Conservation (phyloP, 2,888 invertebrate species). For the Phyto melanocephala region DNA sequence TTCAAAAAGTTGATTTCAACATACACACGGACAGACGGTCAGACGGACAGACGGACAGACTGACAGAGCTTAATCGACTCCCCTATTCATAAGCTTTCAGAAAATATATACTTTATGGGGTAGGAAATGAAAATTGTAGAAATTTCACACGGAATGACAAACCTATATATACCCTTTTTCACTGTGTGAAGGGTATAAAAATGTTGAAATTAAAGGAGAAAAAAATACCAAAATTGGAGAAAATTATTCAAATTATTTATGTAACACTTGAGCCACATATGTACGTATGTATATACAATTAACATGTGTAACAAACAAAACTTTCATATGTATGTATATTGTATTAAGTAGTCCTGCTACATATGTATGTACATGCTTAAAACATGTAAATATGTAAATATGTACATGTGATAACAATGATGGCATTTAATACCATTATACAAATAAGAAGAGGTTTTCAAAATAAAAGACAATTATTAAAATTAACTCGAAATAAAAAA, state of each 20-base stretch:
- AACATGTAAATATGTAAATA: background rate
- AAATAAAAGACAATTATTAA: constrained; percentile 22
- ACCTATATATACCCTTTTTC: too few species aligned
- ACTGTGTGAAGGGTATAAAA: too few species aligned
- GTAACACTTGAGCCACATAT: constrained; percentile 39
- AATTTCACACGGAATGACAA: too few species aligned
- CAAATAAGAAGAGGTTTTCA: constrained; percentile 58
- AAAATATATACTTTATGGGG: too few species aligned
- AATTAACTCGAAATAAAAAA: background rate
- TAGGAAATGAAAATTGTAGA: too few species aligned
- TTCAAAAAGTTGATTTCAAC: too few species aligned
- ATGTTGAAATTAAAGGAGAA: too few species aligned
- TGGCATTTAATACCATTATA: constrained; percentile 57
- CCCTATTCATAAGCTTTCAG: too few species aligned
- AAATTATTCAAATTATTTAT: constrained; percentile 48
- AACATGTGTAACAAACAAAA: too few species aligned
- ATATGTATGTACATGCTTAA: background rate
- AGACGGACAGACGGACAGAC: too few species aligned
- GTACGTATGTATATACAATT: constrained; percentile 35
- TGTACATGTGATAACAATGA: background rate
- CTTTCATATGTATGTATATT: constrained; percentile 38
- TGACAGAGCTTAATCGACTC: too few species aligned
- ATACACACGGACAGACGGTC: too few species aligned
- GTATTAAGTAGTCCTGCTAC: background rate
- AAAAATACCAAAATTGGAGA: constrained; percentile 13